phyloP scores from a whole-genome alignment of 1,140 invertebrate genomes.

The Cecropterus lyciades region DNA sequence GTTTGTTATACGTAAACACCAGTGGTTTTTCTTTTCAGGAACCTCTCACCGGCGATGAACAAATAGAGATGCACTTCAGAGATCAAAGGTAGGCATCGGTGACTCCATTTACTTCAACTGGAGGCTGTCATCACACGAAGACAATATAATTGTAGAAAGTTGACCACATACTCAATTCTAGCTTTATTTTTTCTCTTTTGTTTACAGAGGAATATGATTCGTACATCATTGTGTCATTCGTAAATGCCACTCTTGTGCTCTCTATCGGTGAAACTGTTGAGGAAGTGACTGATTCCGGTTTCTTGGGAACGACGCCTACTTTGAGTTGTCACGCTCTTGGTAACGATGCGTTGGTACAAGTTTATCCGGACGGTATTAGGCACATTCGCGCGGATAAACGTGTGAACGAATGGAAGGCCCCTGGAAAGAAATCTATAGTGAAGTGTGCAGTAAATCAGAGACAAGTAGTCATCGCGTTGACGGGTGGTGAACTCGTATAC shows the following conservation, averaged over 20 bases:
- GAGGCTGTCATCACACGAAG: slow-evolving; percentile 56
- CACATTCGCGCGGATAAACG: slow-evolving; percentile 98
- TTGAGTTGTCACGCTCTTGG: slow-evolving; percentile 98
- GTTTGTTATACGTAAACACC: slow-evolving; percentile 85
- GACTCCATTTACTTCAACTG: slow-evolving; percentile 53
- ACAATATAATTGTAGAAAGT: slow-evolving; percentile 35
- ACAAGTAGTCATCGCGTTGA: slow-evolving; percentile 99
- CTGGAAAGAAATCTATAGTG: slow-evolving; percentile 98
- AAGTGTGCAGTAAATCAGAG: slow-evolving; percentile 99
- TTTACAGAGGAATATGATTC: slow-evolving; percentile 98
- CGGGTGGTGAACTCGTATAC: slow-evolving; percentile 98
- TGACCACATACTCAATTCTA: slow-evolving; percentile 49
- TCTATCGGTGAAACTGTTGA: slow-evolving; percentile 99
- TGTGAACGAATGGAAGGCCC: slow-evolving; percentile 99
- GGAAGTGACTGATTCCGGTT: slow-evolving; percentile 99
- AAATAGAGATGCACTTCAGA: slow-evolving; percentile 63
- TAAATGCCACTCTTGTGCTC: slow-evolving; percentile 99
- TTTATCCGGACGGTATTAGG: slow-evolving; percentile 99
- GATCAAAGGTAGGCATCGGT: slow-evolving; percentile 76
- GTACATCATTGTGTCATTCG: slow-evolving; percentile 99
- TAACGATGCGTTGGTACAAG: slow-evolving; percentile 98
- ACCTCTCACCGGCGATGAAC: slow-evolving; percentile 74
- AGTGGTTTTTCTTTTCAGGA: slow-evolving; percentile 86
- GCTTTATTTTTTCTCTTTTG: slow-evolving; percentile 80
- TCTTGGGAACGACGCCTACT: slow-evolving; percentile 98